Evolutionary conservation across 2,888 invertebrate species (phyloP), one percentile per base, ranked within the genome.

Genomic region (Mythimna albipuncta): DNA sequence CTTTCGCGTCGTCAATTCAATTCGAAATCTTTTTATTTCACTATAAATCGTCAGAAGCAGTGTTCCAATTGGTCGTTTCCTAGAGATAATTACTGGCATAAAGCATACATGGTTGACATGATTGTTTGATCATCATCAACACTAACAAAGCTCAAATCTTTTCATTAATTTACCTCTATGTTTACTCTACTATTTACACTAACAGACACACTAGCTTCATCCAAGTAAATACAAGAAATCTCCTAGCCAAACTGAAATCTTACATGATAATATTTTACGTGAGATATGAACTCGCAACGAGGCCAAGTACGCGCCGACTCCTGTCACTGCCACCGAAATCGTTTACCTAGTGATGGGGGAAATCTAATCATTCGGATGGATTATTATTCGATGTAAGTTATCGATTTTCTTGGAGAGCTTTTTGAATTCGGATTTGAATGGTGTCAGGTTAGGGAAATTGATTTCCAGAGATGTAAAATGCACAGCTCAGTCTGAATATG

Each of bases 321-420:
- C 66, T 77, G 71, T 67, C 71, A 59, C 47, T 73, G 63, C 62
- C 77, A 72, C 63, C 50, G 16, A 47, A 78, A 66, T 72, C 59
- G 52, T 61, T 69, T 70, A 64, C 54, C 44, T 72, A 76, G 79
- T 73, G 73, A 61, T 55, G 73, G 61, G 35, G 19, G 54, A 65
- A 65, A 81, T 70, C n/a, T 68, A 81, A 81, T 77, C 59, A 80
- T 55, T 64, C 69, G 59, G 54, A 44, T 72, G 55, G 68, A 79
- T 70, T 69, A 62, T 69, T 76, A 71, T 79, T 69, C 69, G 50
- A 76, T 58, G 57, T 41, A 44, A 47, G 61, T 64, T 57, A 69
- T 79, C 62, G 67, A 72, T 72, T 69, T 67, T 21, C 13, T 50
- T 16, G 19, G 44, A 78, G 64, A 52, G 47, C 44, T 62, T 32